Conservation (phyloP, 1,140 invertebrate genomes). For the Leucophenga varia region DNA sequence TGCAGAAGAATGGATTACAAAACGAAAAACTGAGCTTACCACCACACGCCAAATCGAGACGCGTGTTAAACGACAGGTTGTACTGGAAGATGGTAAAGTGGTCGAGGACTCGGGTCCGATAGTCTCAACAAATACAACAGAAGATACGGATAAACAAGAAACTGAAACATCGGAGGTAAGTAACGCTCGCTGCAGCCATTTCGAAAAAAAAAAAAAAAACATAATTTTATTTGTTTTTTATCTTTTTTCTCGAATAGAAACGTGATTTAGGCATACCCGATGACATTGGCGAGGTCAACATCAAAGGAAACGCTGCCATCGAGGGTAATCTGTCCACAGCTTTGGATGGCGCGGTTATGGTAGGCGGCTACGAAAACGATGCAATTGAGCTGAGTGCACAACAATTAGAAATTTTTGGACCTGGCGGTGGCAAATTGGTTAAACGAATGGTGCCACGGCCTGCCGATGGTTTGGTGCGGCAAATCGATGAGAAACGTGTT, state of each 20-base stretch:
- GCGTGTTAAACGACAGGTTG: slow-evolving; percentile 82
- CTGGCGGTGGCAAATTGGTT: slow-evolving; percentile 35
- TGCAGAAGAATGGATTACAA: slow-evolving; percentile 88
- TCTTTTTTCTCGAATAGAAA: slow-evolving; percentile 26
- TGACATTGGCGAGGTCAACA: slow-evolving; percentile 31
- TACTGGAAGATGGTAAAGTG: slow-evolving; percentile 86
- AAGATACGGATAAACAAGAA: slow-evolving; percentile 85
- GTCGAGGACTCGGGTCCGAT: slow-evolving; percentile 85
- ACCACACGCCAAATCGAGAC: slow-evolving; percentile 88
- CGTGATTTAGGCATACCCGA: slow-evolving; percentile 45
- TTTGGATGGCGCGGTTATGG: slow-evolving; percentile 32
- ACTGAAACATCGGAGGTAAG: slow-evolving; percentile 80
- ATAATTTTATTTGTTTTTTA: slow-evolving; percentile 3
- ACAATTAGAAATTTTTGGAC: not conserved
- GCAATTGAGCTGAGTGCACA: slow-evolving; percentile 1
- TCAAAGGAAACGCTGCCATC: slow-evolving; percentile 26
- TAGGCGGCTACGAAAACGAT: slow-evolving; percentile 23
- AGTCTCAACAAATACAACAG: slow-evolving; percentile 82
- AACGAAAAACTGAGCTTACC: slow-evolving; percentile 82
- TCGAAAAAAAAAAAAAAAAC: not conserved
- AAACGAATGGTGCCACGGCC: slow-evolving; percentile 46
- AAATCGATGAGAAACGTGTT: slow-evolving; percentile 75
- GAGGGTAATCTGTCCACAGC: slow-evolving; percentile 17
- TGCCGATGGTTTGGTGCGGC: slow-evolving; percentile 72
- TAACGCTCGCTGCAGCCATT: not conserved